Percentiles rank a stretch among this genome's conserved stretches.
Evolutionary conservation across 2,113 vertebrate genomes (phyloP).

Genomic region (Gavia stellata): DNA sequence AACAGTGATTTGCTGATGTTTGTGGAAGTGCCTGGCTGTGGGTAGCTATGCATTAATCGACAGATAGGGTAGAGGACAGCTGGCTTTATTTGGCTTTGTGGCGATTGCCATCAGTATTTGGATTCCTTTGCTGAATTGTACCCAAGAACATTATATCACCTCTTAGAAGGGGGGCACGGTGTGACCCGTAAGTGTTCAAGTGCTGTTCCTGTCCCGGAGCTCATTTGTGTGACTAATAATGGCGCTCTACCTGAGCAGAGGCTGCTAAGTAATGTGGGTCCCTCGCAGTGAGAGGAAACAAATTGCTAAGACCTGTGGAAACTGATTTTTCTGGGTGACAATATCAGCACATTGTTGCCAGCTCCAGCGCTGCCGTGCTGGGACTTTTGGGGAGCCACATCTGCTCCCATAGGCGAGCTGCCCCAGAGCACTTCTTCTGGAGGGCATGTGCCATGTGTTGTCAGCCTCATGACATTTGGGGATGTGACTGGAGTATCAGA

Average conservation of each 20-base stretch:
- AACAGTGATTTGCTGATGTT: not conserved
- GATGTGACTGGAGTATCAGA: not conserved
- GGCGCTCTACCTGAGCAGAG: not conserved
- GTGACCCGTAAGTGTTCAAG: not conserved
- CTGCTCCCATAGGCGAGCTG: not conserved
- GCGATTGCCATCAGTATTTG: not conserved
- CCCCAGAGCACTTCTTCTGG: not conserved
- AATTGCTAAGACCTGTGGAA: not conserved
- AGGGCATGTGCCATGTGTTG: not conserved
- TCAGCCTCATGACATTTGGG: not conserved
- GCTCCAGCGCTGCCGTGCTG: not conserved
- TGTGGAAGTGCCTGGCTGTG: not conserved
- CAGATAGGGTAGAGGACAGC: not conserved
- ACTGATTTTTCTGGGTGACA: not conserved
- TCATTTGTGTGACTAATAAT: not conserved
- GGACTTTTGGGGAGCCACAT: not conserved
- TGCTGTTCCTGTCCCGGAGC: not conserved
- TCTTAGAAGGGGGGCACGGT: not conserved
- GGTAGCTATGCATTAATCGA: not conserved
- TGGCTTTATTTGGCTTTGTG: not conserved
- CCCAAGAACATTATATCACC: rapidly evolving
- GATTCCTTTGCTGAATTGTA: not conserved
- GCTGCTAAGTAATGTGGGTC: not conserved
- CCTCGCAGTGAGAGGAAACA: not conserved
- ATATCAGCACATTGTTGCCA: not conserved